Conservation (phyloP, 2,888 invertebrate genomes). For the Lasius platythorax region DNA sequence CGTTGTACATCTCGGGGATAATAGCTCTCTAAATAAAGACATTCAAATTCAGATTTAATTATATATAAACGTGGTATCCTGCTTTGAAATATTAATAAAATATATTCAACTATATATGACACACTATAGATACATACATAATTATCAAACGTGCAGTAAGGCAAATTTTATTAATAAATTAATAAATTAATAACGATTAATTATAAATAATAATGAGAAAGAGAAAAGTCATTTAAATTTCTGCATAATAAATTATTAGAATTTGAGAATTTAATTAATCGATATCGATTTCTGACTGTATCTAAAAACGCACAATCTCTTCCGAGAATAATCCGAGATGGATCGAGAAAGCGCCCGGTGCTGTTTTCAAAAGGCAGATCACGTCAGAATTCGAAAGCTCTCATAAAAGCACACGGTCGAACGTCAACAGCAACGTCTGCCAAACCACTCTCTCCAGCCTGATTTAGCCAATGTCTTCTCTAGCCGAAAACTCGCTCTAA, state of each 20-base stretch:
- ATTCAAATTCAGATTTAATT: constrained; percentile 36
- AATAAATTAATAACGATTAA: background rate
- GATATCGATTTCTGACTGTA: background rate
- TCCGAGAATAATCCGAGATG: background rate
- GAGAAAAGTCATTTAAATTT: background rate
- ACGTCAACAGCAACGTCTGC: constrained; percentile 1
- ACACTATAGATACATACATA: background rate
- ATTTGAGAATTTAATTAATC: background rate
- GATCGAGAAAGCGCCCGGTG: background rate
- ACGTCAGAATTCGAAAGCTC: constrained; percentile 9
- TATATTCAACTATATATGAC: background rate
- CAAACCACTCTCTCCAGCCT: background rate
- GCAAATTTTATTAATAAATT: background rate
- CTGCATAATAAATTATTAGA: background rate
- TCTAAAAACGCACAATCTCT: background rate
- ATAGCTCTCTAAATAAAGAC: constrained; percentile 25
- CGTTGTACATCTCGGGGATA: constrained; percentile 25
- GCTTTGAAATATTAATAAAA: constrained; percentile 14
- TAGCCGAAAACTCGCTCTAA: background rate
- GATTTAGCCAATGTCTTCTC: constrained; percentile 32
- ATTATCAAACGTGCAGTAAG: background rate
- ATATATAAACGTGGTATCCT: background rate
- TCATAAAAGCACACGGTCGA: constrained; percentile 12
- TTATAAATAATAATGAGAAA: background rate
- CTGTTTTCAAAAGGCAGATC: background rate